phyloP scores from a whole-genome alignment of 2,888 invertebrate genomes.

The Dorcus parallelipipedus region DNA sequence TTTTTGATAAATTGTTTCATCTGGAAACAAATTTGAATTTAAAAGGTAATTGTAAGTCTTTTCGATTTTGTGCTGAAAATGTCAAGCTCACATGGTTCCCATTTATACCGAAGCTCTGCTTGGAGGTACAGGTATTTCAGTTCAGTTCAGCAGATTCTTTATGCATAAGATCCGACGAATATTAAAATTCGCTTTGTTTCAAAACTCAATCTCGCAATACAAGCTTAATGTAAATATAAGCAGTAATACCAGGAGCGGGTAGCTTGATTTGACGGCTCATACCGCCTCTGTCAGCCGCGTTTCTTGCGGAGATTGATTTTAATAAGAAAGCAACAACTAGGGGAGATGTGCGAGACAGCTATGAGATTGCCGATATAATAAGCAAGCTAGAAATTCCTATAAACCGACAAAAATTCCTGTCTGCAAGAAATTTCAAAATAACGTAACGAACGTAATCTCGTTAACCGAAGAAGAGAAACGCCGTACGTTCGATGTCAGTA shows the following conservation, averaged over 20 bases:
- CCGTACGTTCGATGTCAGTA: not conserved
- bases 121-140: too few relatives aligned
- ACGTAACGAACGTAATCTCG: not conserved
- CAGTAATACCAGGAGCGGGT: conserved; percentile 35
- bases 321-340: conserved; percentile 39
- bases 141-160: conserved; percentile 8
- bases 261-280: conserved; percentile 42
- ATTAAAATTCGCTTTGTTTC: conserved; percentile 49
- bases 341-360: conserved; percentile 39
- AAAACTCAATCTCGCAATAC: conserved; percentile 47
- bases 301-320: conserved; percentile 42
- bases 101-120: too few relatives aligned
- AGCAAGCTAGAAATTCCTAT: conserved; percentile 28
- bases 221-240: conserved; percentile 47
- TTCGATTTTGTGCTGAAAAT: too few relatives aligned
- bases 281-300: conserved; percentile 37
- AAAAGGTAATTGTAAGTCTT: too few relatives aligned
- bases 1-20: too few relatives aligned
- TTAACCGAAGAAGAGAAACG: not conserved
- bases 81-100: too few relatives aligned
- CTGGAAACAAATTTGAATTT: too few relatives aligned
- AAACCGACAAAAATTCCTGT: conserved; percentile 25
- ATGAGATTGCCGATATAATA: conserved; percentile 38
- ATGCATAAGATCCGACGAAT: conserved; percentile 43
- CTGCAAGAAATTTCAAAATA: not conserved